phyloP scores from a whole-genome alignment of 2,888 invertebrate genomes.

The Leucophenga montana region DNA sequence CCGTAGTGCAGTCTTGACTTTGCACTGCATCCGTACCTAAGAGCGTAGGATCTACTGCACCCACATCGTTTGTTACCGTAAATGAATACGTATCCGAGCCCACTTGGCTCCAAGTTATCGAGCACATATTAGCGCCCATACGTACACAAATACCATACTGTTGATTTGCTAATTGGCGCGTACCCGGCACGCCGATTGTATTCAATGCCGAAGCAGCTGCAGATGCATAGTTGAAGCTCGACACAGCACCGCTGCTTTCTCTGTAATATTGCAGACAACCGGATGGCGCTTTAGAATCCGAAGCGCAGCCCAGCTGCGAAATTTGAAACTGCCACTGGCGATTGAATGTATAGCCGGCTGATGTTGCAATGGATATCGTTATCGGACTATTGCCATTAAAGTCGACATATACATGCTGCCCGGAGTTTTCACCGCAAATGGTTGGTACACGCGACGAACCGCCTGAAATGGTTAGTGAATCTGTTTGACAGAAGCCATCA shows the following conservation, averaged over 20 bases:
- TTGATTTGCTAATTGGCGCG: conserved; percentile 81
- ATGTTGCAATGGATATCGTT: conserved; percentile 80
- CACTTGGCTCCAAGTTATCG: conserved; percentile 80
- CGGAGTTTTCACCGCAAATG: conserved; percentile 87
- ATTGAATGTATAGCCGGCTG: conserved; percentile 76
- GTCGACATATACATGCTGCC: conserved; percentile 84
- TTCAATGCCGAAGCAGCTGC: conserved; percentile 76
- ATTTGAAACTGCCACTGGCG: conserved; percentile 85
- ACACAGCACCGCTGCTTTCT: conserved; percentile 77
- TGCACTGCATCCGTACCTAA: conserved; percentile 77
- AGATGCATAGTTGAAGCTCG: conserved; percentile 84
- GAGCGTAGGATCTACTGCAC: conserved; percentile 77
- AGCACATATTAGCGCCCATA: conserved; percentile 82
- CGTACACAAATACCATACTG: conserved; percentile 86
- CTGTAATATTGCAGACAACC: conserved; percentile 86
- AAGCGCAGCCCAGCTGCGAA: conserved; percentile 82
- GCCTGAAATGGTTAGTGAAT: conserved; percentile 81
- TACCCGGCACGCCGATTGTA: conserved; percentile 76
- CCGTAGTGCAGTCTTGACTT: conserved; percentile 79
- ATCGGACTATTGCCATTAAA: conserved; percentile 82
- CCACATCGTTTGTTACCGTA: conserved; percentile 82
- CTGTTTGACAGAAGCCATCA: conserved; percentile 80
- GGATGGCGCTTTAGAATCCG: conserved; percentile 81
- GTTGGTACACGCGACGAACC: conserved; percentile 80
- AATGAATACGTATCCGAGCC: conserved; percentile 78